A percentile compares a stretch with the other conserved stretches of the same genome.
Conservation (phyloP, 2,113 vertebrate genomes). For the Apistogramma diplotaenia region DNA sequence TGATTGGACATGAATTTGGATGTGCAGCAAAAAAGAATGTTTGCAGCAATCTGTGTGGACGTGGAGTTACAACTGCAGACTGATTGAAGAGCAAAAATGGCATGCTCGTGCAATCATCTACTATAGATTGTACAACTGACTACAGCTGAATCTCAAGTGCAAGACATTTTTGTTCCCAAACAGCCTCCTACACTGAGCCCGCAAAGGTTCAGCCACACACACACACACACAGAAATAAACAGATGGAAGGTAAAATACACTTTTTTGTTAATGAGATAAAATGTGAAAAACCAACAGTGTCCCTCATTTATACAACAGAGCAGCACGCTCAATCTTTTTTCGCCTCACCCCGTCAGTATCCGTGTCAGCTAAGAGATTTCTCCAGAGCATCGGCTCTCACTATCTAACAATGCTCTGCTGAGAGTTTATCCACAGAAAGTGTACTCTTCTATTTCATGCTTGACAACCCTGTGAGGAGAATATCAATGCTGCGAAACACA, state of each 20-base stretch:
- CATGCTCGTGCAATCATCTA: neutral
- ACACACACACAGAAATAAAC: neutral
- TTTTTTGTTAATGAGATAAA: neutral
- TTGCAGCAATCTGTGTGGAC: neutral
- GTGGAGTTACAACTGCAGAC: neutral
- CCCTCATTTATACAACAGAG: neutral
- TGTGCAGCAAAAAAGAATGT: neutral
- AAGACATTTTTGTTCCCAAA: neutral
- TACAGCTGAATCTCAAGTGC: neutral
- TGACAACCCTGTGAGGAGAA: constrained; percentile 58
- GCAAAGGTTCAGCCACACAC: neutral
- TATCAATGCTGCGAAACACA: constrained; percentile 50
- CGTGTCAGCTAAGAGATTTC: constrained; percentile 25
- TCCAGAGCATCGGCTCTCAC: constrained; percentile 39
- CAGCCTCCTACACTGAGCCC: accelerated
- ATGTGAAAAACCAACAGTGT: neutral
- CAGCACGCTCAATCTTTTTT: neutral
- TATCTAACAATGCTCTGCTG: constrained; percentile 21
- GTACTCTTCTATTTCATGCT: constrained; percentile 62
- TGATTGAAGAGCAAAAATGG: neutral
- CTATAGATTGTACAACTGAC: neutral
- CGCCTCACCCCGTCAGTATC: neutral
- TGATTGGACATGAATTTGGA: neutral
- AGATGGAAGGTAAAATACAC: neutral
- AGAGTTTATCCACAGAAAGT: constrained; percentile 56